Conservation (phyloP, 2,113 vertebrate genomes). For the Lucifuga dentata region DNA sequence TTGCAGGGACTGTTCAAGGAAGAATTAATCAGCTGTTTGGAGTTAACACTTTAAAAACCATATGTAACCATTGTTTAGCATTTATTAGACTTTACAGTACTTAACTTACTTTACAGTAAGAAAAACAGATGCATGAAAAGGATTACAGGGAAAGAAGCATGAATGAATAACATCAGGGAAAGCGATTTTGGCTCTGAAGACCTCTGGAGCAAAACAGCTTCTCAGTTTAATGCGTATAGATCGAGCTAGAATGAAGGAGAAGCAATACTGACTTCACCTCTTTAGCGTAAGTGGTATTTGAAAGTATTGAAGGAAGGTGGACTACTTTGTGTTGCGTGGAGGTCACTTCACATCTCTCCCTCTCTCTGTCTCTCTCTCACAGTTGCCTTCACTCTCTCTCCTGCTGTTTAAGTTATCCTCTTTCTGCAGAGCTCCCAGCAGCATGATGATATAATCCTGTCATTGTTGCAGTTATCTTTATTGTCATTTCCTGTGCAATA, state of each 20-base stretch:
- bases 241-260: conserved; percentile 4
- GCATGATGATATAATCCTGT: no score
- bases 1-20: conserved; percentile 18
- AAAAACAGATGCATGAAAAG: conserved; percentile 10
- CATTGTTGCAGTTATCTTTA: no score
- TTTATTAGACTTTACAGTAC: conserved; percentile 15
- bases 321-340: conserved; percentile 12
- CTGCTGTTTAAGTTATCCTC: conserved; percentile 31
- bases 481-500: no score
- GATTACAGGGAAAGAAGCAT: background rate
- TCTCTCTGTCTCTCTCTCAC: background rate
- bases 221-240: conserved; percentile 29
- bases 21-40: conserved; percentile 38
- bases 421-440: background rate
- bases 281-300: conserved; percentile 43
- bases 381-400: conserved; percentile 29
- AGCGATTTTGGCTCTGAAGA: no score
- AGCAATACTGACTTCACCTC: conserved; percentile 20
- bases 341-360: conserved; percentile 39
- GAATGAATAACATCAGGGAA: conserved; percentile 28
- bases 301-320: conserved; percentile 19
- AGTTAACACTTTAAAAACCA: conserved; percentile 35
- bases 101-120: conserved; percentile 8
- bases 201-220: conserved; percentile 30
- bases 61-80: background rate